These are phyloP conservation scores for Orchesellides sinensis DNA, from an alignment of 2,888 invertebrate species.

Conservation along the genomic window DNA sequence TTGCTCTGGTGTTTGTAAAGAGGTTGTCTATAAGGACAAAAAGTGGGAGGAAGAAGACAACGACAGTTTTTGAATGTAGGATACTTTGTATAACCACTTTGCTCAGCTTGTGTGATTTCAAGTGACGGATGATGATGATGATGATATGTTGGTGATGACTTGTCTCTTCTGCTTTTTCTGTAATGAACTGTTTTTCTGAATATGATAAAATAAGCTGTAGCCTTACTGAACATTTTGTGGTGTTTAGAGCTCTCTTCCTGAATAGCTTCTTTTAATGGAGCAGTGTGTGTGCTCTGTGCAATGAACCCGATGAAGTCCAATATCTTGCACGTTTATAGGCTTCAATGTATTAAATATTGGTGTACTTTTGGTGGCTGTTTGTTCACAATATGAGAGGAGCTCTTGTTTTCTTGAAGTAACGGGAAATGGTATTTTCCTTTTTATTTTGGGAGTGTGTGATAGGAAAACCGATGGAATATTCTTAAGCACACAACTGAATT, in stretches of 20 bases:
- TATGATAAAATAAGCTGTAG: not conserved
- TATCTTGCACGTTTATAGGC: too few relatives aligned
- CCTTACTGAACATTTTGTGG: not conserved
- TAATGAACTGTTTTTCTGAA: slow-evolving; percentile 19
- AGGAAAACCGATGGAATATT: slow-evolving; percentile 41
- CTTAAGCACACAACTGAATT: not conserved
- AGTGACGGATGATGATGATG: not conserved
- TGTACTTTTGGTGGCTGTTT: too few relatives aligned
- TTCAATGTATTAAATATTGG: too few relatives aligned
- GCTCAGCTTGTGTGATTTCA: not conserved
- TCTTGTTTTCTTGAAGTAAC: slow-evolving; percentile 34
- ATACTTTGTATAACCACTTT: not conserved
- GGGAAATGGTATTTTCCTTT: slow-evolving; percentile 61
- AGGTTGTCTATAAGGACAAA: slow-evolving; percentile 28
- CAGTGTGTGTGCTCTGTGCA: not conserved
- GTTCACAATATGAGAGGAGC: not conserved
- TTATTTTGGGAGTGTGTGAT: slow-evolving; percentile 23
- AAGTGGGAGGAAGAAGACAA: slow-evolving; percentile 50
- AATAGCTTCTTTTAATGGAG: not conserved
- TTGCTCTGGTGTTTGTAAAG: not conserved
- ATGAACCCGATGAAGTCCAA: not conserved
- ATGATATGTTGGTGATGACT: slow-evolving; percentile 1
- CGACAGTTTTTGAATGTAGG: not conserved
- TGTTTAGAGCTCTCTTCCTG: not conserved
- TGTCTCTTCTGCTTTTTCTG: not conserved